A percentile compares a stretch with the other conserved stretches of the same genome.
Conservation (phyloP, 1,140 invertebrate genomes). For the Pogonus chalceus region DNA sequence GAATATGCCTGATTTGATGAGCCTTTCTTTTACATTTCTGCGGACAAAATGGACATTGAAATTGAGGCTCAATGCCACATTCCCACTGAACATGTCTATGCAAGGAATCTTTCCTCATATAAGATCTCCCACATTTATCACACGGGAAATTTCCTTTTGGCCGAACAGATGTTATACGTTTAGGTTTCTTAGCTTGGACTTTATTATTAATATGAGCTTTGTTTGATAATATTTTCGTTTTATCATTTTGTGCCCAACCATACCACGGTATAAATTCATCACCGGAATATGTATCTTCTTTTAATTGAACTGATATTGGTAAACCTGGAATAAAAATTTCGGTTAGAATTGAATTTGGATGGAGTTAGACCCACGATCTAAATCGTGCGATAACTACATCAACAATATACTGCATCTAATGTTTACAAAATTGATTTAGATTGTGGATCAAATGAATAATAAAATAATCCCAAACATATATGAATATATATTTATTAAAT, state of each 20-base stretch:
- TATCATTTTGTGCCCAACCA: constrained; percentile 19
- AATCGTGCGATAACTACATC: not conserved
- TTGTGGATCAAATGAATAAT: too few species aligned
- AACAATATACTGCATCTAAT: too few species aligned
- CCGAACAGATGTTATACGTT: constrained; percentile 20
- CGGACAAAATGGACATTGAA: constrained; percentile 69
- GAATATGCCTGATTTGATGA: constrained; percentile 48
- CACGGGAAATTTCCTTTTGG: constrained; percentile 43
- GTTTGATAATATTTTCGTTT: constrained; percentile 15
- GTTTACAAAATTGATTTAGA: too few species aligned
- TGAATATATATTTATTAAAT: too few species aligned
- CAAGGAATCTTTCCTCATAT: constrained; percentile 54
- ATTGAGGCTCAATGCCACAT: constrained; percentile 61
- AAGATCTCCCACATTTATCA: constrained; percentile 49
- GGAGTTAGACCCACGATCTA: too few species aligned
- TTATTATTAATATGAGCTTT: constrained; percentile 11
- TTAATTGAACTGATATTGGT: constrained; percentile 26
- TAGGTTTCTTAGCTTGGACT: constrained; percentile 17
- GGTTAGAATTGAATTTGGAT: too few species aligned
- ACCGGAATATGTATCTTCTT: constrained; percentile 16
- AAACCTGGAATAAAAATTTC: constrained; percentile 29
- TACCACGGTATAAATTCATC: constrained; percentile 22
- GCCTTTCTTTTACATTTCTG: constrained; percentile 49
- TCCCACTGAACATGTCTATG: constrained; percentile 51
- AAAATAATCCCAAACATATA: too few species aligned